These are phyloP conservation scores for Ophion slaviceki DNA, from an alignment of 2,888 invertebrate genomes.

Conservation along the genomic window DNA sequence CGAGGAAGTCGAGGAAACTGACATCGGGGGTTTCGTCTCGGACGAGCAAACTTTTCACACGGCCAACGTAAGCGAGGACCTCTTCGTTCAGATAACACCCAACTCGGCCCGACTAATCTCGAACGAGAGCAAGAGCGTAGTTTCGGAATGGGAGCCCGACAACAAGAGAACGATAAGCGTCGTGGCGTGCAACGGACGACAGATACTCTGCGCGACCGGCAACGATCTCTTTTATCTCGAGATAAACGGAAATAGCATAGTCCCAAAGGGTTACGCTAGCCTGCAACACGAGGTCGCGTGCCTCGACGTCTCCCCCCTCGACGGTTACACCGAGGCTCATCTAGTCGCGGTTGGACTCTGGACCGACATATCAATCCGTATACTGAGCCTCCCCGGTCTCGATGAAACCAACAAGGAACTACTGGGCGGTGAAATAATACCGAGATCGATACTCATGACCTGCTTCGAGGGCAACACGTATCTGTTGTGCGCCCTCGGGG, in stretches of 20 bases:
- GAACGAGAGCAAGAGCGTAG: constrained; percentile 87
- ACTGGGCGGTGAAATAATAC: constrained; percentile 97
- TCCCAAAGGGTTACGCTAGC: constrained; percentile 87
- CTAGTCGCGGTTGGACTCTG: constrained; percentile 97
- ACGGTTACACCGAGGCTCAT: constrained; percentile 87
- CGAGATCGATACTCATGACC: constrained; percentile 97
- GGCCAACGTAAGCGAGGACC: constrained; percentile 93
- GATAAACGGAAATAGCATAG: constrained; percentile 87
- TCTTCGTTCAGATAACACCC: constrained; percentile 92
- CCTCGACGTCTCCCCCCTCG: constrained; percentile 94
- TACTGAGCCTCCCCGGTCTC: constrained; percentile 92
- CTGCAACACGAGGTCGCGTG: constrained; percentile 98
- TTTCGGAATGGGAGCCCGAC: constrained; percentile 90
- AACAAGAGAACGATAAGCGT: constrained; percentile 93
- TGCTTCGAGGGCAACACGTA: constrained; percentile 96
- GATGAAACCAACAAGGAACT: constrained; percentile 93
- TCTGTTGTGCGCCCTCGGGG: constrained; percentile 96
- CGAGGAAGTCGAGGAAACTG: constrained; percentile 99
- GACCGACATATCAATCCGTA: constrained; percentile 97
- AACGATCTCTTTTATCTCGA: constrained; percentile 93
- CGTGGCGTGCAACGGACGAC: constrained; percentile 91
- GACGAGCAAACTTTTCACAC: constrained; percentile 98
- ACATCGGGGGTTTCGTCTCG: constrained; percentile 95
- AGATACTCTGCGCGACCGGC: constrained; percentile 94
- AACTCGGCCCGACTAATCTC: constrained; percentile 90